A percentile compares a stretch with the other conserved stretches of the same genome.
Evolutionary conservation across 2,888 invertebrate genomes (phyloP).

Genomic region (Megaustenia siamemsis): DNA sequence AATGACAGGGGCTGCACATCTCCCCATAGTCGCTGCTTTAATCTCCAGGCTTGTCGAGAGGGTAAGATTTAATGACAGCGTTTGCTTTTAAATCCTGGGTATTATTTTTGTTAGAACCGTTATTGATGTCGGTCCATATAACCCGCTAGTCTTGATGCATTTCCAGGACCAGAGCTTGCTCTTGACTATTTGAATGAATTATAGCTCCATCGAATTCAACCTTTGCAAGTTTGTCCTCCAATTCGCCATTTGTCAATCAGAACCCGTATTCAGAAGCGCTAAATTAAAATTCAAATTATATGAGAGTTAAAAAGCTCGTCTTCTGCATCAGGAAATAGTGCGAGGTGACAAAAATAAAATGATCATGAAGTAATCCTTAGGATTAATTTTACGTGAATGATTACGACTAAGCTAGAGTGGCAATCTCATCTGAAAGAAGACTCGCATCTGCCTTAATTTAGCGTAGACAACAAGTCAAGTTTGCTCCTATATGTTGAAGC

Average conservation of each 20-base stretch:
- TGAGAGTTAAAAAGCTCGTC: neutral
- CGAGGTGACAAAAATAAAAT: too few species aligned
- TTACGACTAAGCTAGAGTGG: too few species aligned
- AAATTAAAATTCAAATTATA: neutral
- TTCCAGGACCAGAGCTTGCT: neutral
- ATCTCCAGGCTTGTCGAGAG: neutral
- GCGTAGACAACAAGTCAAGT: too few species aligned
- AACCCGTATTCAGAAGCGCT: neutral
- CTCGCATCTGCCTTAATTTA: too few species aligned
- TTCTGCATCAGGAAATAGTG: too few species aligned
- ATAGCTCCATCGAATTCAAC: neutral
- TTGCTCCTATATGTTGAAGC: too few species aligned
- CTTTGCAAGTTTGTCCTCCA: neutral
- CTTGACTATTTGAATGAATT: neutral
- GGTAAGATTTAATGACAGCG: neutral
- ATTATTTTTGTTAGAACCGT: neutral
- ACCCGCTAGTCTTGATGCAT: neutral
- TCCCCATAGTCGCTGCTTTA: neutral
- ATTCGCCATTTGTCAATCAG: neutral
- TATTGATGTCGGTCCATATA: slow-evolving; percentile 1
- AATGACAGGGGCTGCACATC: slow-evolving; percentile 28
- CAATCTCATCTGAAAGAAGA: too few species aligned
- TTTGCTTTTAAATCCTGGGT: neutral
- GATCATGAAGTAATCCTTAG: too few species aligned
- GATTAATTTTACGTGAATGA: too few species aligned